These are phyloP conservation scores for Phytoseiulus persimilis DNA, from an alignment of 2,888 invertebrate genomes.

Conservation along the genomic window DNA sequence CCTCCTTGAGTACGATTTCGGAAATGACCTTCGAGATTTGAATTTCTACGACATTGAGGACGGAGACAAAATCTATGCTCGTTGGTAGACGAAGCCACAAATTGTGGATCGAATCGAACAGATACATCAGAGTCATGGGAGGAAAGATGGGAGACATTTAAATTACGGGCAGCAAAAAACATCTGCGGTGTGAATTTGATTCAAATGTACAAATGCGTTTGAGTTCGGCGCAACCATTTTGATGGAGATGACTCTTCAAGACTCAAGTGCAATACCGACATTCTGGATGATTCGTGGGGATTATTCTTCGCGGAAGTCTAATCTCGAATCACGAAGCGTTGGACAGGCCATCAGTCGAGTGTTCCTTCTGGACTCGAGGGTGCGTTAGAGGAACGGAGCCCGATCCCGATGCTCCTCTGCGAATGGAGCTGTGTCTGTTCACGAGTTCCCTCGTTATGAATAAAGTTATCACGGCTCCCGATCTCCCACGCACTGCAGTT, in stretches of 20 bases:
- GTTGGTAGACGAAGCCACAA: slow-evolving; percentile 53
- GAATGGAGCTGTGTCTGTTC: neutral
- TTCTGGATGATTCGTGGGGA: no score
- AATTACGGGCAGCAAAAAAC: no score
- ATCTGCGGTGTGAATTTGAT: no score
- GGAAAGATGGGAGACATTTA: neutral
- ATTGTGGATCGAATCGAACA: neutral
- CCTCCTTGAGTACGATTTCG: slow-evolving; percentile 62
- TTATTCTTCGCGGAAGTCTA: no score
- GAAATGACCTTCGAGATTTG: slow-evolving; percentile 72
- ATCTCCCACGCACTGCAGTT: neutral
- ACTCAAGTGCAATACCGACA: no score
- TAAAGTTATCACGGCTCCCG: neutral
- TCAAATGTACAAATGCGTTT: no score
- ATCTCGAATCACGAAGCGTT: no score
- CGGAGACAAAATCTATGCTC: slow-evolving; percentile 68
- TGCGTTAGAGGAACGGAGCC: neutral
- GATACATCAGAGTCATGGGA: neutral
- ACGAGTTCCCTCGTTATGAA: neutral
- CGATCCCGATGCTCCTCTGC: neutral
- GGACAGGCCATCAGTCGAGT: no score
- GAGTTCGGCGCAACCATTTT: no score
- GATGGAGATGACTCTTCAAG: no score
- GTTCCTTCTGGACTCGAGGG: no score
- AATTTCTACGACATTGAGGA: slow-evolving; percentile 74